Conservation (phyloP, 2,888 invertebrate genomes). For the Azorinus chamasolen region DNA sequence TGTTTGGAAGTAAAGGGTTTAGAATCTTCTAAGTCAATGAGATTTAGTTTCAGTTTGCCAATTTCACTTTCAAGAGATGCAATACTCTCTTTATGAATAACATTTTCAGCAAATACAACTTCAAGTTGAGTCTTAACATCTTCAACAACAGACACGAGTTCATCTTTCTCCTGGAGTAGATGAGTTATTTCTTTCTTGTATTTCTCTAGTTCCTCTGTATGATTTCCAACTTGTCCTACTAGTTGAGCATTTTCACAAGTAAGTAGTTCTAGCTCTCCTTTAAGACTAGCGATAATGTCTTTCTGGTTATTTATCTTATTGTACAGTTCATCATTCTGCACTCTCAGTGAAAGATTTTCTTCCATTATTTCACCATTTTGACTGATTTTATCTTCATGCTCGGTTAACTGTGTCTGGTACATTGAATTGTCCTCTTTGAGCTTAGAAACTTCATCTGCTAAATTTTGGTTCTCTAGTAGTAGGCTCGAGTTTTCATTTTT, state of each 20-base stretch:
- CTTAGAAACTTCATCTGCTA: conserved; percentile 42
- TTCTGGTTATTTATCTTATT: conserved; percentile 72
- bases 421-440: conserved; percentile 46
- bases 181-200: conserved; percentile 29
- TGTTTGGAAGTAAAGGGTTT: too few species aligned
- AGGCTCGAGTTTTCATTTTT: conserved; percentile 23
- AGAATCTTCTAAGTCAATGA: background rate
- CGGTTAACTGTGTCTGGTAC: conserved; percentile 59
- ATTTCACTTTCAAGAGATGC: conserved; percentile 17
- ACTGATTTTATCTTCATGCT: conserved; percentile 57
- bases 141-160: conserved; percentile 3
- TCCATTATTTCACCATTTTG: conserved; percentile 45
- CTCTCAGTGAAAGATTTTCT: conserved; percentile 61
- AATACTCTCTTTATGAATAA: conserved; percentile 6
- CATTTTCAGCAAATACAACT: conserved; percentile 13
- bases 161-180: conserved; percentile 30
- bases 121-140: conserved; percentile 6
- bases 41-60: conserved; percentile 18
- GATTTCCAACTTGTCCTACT: conserved; percentile 48
- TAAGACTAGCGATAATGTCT: conserved; percentile 64
- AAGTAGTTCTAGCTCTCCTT: conserved; percentile 56
- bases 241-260: conserved; percentile 58
- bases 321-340: conserved; percentile 70
- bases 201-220: conserved; percentile 27
- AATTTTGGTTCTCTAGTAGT: conserved; percentile 29